Percentiles rank a stretch among this genome's conserved stretches.
Conservation (phyloP, 2,113 vertebrate species). For the Ovis canadensis region DNA sequence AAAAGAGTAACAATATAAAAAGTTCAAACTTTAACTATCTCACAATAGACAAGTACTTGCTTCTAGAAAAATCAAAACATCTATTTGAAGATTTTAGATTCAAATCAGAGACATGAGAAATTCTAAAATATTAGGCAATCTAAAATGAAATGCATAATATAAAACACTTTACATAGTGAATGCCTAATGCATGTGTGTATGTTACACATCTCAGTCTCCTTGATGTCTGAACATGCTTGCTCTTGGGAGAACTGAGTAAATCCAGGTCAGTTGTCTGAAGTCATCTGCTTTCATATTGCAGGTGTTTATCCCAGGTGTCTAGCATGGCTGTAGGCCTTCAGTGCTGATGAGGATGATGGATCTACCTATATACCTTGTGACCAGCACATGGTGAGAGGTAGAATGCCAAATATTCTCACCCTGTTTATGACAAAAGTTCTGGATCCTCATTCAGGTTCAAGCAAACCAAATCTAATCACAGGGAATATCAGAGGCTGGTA, state of each 20-base stretch:
- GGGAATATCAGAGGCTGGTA: background rate
- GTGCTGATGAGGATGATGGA: background rate
- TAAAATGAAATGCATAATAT: constrained; percentile 1
- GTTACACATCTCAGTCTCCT: background rate
- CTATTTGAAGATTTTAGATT: constrained; percentile 37
- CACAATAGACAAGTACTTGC: background rate
- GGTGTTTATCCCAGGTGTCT: background rate
- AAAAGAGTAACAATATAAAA: background rate
- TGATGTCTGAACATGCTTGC: background rate
- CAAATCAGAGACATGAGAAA: background rate
- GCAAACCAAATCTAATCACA: background rate
- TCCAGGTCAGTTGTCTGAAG: background rate
- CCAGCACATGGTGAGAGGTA: background rate
- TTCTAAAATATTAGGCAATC: background rate
- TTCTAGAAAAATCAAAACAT: constrained; percentile 24
- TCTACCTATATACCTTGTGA: background rate
- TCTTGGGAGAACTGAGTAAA: background rate
- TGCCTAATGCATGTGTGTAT: background rate
- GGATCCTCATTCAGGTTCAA: background rate
- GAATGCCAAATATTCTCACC: background rate
- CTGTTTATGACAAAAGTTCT: background rate
- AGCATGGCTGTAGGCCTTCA: background rate
- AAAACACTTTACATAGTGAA: background rate
- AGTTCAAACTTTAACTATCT: constrained; percentile 3
- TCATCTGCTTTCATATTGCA: background rate